A percentile compares a stretch with the other conserved stretches of the same genome.
phyloP scores from a whole-genome alignment of 2,797 vertebrate species.

The Melanotaenia nigrans region DNA sequence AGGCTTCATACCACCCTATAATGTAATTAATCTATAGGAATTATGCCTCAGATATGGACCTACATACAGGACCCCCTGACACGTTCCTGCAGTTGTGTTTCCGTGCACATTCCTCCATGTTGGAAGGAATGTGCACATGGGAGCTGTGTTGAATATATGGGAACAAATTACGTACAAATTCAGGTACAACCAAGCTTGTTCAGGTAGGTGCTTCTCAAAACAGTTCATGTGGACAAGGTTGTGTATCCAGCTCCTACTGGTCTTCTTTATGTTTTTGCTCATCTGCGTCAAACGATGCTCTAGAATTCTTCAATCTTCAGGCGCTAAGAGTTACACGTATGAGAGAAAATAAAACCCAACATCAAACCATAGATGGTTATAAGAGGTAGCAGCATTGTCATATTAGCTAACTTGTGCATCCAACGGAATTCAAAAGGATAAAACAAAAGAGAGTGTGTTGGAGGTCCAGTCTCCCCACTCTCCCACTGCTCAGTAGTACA shows the following conservation, averaged over 20 bases:
- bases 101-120: too few relatives aligned
- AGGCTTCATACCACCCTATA: not conserved
- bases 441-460: conserved; percentile 12
- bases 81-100: not conserved
- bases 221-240: not conserved
- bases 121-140: too few relatives aligned
- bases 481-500: conserved; percentile 36
- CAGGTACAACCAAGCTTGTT: too few relatives aligned
- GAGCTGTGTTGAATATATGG: not conserved
- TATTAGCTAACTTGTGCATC: not conserved
- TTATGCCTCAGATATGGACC: not conserved
- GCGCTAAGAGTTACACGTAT: not conserved
- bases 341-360: too few relatives aligned
- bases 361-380: too few relatives aligned
- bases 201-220: not conserved
- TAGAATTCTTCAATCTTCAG: not conserved
- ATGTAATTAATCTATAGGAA: not conserved
- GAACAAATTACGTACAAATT: not conserved
- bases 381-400: too few relatives aligned
- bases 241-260: too few relatives aligned
- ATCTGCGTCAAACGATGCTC: not conserved
- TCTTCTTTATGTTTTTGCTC: not conserved
- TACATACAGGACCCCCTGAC: too few relatives aligned
- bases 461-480: not conserved
- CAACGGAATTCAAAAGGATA: not conserved